Evolutionary conservation across 2,888 invertebrate genomes (phyloP).

Genomic region (Amitus sp.): DNA sequence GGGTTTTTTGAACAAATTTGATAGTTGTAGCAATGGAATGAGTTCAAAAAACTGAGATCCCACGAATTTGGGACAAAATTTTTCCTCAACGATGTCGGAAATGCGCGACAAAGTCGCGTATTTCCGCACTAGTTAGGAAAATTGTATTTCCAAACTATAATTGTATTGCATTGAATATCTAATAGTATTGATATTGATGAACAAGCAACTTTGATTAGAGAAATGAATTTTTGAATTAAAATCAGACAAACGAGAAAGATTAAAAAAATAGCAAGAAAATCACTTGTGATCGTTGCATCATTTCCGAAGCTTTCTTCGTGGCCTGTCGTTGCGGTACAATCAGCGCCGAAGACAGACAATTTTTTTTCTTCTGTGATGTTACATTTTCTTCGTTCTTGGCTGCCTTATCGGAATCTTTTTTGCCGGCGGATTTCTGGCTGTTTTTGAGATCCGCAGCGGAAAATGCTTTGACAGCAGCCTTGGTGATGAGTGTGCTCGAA

Average conservation of each 20-base stretch:
- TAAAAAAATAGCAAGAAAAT: constrained; percentile 3
- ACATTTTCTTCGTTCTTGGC: constrained; percentile 68
- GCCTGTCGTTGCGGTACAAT: constrained; percentile 92
- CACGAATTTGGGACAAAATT: too few relatives aligned
- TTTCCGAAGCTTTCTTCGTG: constrained; percentile 91
- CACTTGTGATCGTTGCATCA: constrained; percentile 73
- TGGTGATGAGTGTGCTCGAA: constrained; percentile 78
- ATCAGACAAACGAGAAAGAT: background rate
- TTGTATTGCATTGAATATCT: too few relatives aligned
- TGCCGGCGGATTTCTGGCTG: constrained; percentile 82
- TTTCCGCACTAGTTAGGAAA: too few relatives aligned
- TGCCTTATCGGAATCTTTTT: constrained; percentile 61
- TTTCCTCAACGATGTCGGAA: too few relatives aligned
- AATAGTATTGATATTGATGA: background rate
- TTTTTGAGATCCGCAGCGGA: constrained; percentile 79
- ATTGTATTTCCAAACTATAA: too few relatives aligned
- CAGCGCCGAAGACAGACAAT: constrained; percentile 77
- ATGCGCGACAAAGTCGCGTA: too few relatives aligned
- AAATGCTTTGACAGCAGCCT: constrained; percentile 88
- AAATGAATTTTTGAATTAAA: background rate
- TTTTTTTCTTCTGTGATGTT: constrained; percentile 64
- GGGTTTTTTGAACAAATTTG: too few relatives aligned
- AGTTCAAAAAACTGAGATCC: too few relatives aligned
- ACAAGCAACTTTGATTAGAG: background rate
- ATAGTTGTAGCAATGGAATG: too few relatives aligned